phyloP scores from a whole-genome alignment of 1,140 invertebrate genomes.

The Leguminivora glycinivorella region DNA sequence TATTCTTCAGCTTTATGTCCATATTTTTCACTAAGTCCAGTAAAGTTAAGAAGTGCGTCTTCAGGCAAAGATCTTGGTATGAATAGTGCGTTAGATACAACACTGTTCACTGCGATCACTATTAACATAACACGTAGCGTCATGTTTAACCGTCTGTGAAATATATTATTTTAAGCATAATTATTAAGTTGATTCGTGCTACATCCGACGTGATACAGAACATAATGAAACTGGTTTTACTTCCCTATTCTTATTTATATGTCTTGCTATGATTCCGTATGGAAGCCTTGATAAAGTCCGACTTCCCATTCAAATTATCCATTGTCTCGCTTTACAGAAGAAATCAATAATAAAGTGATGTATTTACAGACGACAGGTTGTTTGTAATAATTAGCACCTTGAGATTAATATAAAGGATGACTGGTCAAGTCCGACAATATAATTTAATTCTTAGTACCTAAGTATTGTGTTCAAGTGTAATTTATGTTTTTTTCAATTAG shows the following conservation, averaged over 20 bases:
- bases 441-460: background rate
- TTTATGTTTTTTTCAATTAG: background rate
- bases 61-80: background rate
- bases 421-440: background rate
- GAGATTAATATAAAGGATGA: background rate
- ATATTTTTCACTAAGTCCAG: slow-evolving; percentile 35
- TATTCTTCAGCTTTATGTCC: slow-evolving; percentile 31
- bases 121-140: background rate
- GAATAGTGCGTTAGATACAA: background rate
- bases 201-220: background rate
- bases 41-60: slow-evolving; percentile 30
- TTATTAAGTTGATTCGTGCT: background rate
- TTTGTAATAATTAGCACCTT: background rate
- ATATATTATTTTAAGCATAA: background rate
- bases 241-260: slow-evolving; percentile 13
- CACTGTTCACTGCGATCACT: slow-evolving; percentile 13
- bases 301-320: background rate
- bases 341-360: background rate
- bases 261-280: background rate
- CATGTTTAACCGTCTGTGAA: slow-evolving; percentile 5
- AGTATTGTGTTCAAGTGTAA: background rate
- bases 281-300: background rate
- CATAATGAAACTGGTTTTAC: slow-evolving; percentile 20
- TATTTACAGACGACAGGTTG: background rate
- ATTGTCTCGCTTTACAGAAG: background rate